Conservation (phyloP, 1,140 invertebrate genomes). For the Phortica variegata region DNA sequence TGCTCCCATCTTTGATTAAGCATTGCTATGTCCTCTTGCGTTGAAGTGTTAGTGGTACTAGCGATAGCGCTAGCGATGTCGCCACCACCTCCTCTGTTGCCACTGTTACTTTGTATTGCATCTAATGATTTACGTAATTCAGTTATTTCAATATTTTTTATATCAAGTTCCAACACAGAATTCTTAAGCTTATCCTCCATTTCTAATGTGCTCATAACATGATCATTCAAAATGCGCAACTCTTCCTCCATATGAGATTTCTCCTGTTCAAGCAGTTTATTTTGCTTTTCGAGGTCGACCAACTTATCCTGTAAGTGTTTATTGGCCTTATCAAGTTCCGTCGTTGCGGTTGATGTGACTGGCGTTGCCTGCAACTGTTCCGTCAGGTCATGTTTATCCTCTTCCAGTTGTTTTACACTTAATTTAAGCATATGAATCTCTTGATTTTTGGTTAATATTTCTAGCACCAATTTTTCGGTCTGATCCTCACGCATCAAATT, state of each 20-base stretch:
- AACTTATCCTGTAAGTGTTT: constrained; percentile 3
- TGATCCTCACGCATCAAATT: constrained; percentile 55
- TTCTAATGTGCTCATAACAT: constrained; percentile 45
- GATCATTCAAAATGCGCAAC: constrained; percentile 50
- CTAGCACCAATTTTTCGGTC: constrained; percentile 49
- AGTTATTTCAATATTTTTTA: constrained; percentile 47
- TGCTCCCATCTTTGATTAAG: constrained; percentile 57
- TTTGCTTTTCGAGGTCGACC: constrained; percentile 21
- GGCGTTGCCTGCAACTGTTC: constrained; percentile 2
- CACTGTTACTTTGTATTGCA: constrained; percentile 33
- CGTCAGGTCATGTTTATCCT: constrained; percentile 25
- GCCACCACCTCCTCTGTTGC: constrained; percentile 34
- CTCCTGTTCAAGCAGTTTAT: constrained; percentile 28
- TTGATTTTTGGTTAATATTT: constrained; percentile 54
- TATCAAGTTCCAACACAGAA: constrained; percentile 43
- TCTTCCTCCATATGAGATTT: constrained; percentile 53
- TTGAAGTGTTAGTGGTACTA: constrained; percentile 26
- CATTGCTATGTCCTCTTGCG: constrained; percentile 18
- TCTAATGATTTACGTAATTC: constrained; percentile 41
- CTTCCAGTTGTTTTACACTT: constrained; percentile 36
- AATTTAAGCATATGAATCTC: constrained; percentile 43
- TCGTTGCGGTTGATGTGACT: background rate
- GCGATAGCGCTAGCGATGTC: constrained; percentile 45
- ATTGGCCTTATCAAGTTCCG: background rate
- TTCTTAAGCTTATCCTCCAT: constrained; percentile 50